Percentiles rank a stretch among this genome's conserved stretches.
Evolutionary conservation across 2,113 vertebrate genomes (phyloP).

Genomic region (Dryoscopus gambensis): DNA sequence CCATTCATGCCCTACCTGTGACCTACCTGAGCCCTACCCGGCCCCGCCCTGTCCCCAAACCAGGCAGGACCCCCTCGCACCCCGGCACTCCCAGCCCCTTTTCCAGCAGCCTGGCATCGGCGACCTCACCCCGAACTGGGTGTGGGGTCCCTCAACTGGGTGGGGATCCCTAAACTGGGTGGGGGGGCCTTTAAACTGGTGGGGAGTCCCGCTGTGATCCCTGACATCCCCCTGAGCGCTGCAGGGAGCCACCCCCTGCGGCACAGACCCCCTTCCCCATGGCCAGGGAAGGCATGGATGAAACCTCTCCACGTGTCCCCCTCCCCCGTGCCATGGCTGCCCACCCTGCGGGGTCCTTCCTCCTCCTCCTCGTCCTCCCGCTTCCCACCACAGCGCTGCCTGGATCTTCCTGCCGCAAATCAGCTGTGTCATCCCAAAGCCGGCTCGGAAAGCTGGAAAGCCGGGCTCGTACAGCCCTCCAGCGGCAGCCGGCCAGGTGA

Average conservation of each 20-base stretch:
- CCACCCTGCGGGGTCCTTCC: neutral
- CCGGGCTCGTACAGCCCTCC: neutral
- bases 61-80: no score
- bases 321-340: neutral
- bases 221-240: neutral
- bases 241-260: neutral
- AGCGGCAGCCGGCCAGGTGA: neutral
- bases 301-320: neutral
- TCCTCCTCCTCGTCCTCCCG: neutral
- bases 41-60: neutral
- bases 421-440: constrained; percentile 26
- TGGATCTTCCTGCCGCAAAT: neutral
- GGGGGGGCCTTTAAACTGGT: neutral
- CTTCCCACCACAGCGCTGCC: neutral
- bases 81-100: neutral
- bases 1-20: neutral
- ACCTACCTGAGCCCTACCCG: neutral
- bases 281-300: neutral
- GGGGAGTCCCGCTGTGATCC: no score
- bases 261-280: neutral
- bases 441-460: neutral
- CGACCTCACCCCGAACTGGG: no score
- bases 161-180: neutral
- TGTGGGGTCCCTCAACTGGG: no score
- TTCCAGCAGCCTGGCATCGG: neutral